Evolutionary conservation across 2,888 invertebrate species (phyloP).

Genomic region (Scaptomyza flava): DNA sequence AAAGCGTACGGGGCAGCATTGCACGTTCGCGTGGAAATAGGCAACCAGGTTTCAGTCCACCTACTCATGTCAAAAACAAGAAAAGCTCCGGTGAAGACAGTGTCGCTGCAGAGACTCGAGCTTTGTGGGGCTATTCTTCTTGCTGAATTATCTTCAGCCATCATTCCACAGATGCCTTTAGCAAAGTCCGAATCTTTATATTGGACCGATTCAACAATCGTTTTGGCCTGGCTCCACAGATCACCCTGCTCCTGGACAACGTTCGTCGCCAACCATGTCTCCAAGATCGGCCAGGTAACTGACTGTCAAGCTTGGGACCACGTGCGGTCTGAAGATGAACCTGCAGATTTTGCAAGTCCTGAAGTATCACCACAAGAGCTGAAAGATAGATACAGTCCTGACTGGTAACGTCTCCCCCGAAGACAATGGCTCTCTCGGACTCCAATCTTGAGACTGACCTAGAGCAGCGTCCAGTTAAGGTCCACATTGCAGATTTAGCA

Average conservation of each 20-base stretch:
- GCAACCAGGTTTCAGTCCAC: too few species aligned
- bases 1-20: too few species aligned
- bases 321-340: too few species aligned
- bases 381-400: too few species aligned
- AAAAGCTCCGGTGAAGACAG: background rate
- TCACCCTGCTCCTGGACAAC: background rate
- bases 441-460: too few species aligned
- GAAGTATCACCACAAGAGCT: too few species aligned
- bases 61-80: background rate
- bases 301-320: too few species aligned
- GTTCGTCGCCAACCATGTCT: background rate
- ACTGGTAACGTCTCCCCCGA: background rate
- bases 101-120: background rate
- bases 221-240: background rate
- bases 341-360: too few species aligned
- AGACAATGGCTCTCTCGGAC: background rate
- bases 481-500: background rate
- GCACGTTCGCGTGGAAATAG: too few species aligned
- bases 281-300: background rate
- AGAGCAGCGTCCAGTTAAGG: background rate
- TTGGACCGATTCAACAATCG: background rate
- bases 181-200: background rate
- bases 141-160: background rate
- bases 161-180: background rate
- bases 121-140: background rate